Evolutionary conservation across 1,140 invertebrate species (phyloP).

Genomic region (Zaprionus nigranus): DNA sequence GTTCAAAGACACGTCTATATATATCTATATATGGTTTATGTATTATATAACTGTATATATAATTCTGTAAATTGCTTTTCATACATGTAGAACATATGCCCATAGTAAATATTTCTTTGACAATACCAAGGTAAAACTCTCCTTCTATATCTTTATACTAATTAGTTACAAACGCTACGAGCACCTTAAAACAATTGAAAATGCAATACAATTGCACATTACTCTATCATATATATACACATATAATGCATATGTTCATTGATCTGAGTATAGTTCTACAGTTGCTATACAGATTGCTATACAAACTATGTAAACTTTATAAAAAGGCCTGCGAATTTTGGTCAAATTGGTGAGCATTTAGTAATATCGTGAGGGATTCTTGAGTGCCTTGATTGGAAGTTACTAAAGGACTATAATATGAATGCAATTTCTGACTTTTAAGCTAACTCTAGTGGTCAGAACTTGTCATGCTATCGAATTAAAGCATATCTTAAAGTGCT

Average conservation of each 20-base stretch:
- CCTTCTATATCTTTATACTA: constrained; percentile 18
- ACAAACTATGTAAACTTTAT: constrained; percentile 35
- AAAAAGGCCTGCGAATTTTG: constrained; percentile 46
- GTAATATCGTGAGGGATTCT: constrained; percentile 15
- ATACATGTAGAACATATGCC: constrained; percentile 36
- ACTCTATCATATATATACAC: constrained; percentile 5
- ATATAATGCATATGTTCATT: constrained; percentile 20
- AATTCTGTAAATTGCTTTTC: constrained; percentile 31
- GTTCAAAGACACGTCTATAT: constrained; percentile 11
- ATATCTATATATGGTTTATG: constrained; percentile 2
- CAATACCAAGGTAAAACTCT: constrained; percentile 4
- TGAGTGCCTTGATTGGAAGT: background rate
- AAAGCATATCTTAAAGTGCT: background rate
- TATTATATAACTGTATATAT: constrained; percentile 14
- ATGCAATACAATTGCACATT: constrained; percentile 11
- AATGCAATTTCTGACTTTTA: background rate
- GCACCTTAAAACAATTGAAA: constrained; percentile 47
- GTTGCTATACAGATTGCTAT: constrained; percentile 27
- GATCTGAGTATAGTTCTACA: constrained; percentile 29
- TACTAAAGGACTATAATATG: background rate
- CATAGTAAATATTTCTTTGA: constrained; percentile 35
- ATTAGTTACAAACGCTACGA: constrained; percentile 46
- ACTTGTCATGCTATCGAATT: background rate
- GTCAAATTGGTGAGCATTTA: constrained; percentile 22
- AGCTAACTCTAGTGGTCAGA: background rate